Evolutionary conservation across 2,113 vertebrate genomes (phyloP).

Genomic region (Dermatemys mawii): DNA sequence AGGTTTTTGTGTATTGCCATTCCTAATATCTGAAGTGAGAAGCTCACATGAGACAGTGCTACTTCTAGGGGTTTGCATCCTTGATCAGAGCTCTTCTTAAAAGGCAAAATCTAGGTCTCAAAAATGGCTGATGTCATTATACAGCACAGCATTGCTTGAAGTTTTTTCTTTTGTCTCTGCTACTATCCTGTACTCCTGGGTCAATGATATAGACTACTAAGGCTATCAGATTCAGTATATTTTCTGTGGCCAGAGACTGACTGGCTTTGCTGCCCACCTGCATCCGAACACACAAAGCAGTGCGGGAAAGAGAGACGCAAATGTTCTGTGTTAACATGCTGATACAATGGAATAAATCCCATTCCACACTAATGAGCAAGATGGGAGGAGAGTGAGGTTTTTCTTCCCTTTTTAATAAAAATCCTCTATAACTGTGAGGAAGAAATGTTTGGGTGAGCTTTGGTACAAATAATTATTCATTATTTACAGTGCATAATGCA

Average conservation of each 20-base stretch:
- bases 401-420: not conserved
- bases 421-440: not conserved
- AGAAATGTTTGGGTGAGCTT: not conserved
- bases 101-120: fast-evolving
- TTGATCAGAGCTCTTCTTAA: not conserved
- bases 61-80: not conserved
- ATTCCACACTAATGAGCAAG: not conserved
- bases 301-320: not conserved
- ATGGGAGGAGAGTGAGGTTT: not conserved
- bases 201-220: not conserved
- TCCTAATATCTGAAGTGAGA: no score
- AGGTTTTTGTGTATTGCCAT: no score
- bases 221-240: not conserved
- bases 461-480: conserved; percentile 23
- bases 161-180: not conserved
- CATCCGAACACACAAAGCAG: not conserved
- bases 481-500: not conserved
- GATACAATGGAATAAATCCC: not conserved
- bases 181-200: fast-evolving
- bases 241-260: not conserved
- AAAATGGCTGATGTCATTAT: fast-evolving
- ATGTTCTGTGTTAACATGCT: not conserved
- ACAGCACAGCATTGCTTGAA: fast-evolving
- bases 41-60: fast-evolving
- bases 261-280: not conserved